These are phyloP conservation scores for Colistium nudipinnis DNA, from an alignment of 2,113 vertebrate species.

Conservation along the genomic window DNA sequence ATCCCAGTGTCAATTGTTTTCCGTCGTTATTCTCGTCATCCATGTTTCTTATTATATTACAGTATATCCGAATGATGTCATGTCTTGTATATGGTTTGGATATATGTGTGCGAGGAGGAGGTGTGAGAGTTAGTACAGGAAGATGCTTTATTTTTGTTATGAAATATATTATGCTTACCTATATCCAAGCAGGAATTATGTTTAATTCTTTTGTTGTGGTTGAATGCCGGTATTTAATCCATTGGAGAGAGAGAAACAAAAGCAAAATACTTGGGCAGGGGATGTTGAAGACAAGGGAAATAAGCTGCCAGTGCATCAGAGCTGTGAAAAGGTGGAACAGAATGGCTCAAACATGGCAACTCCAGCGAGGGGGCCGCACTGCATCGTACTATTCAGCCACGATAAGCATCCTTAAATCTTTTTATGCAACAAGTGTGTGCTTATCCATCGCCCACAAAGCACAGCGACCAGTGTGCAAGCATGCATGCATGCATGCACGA, in stretches of 20 bases:
- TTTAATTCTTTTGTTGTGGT: slow-evolving; percentile 87
- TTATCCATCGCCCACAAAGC: no score
- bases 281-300: neutral
- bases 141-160: slow-evolving; percentile 98
- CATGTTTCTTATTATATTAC: slow-evolving; percentile 84
- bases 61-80: slow-evolving; percentile 83
- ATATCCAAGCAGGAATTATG: slow-evolving; percentile 88
- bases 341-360: slow-evolving; percentile 21
- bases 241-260: slow-evolving; percentile 74
- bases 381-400: slow-evolving; percentile 7
- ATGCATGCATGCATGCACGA: neutral
- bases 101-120: slow-evolving; percentile 78
- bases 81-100: slow-evolving; percentile 84
- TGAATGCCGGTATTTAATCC: slow-evolving; percentile 89
- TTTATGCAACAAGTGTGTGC: slow-evolving; percentile 6
- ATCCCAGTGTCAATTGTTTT: slow-evolving; percentile 78
- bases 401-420: neutral
- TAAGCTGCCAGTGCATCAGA: neutral
- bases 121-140: slow-evolving; percentile 77
- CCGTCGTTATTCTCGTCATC: slow-evolving; percentile 78
- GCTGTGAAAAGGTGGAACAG: slow-evolving; percentile 8
- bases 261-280: neutral
- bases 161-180: slow-evolving; percentile 89
- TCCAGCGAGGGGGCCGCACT: neutral
- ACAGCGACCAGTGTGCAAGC: neutral